These are phyloP conservation scores for Sebastes dallii DNA, from an alignment of 2,797 vertebrate species.

Conservation along the genomic window DNA sequence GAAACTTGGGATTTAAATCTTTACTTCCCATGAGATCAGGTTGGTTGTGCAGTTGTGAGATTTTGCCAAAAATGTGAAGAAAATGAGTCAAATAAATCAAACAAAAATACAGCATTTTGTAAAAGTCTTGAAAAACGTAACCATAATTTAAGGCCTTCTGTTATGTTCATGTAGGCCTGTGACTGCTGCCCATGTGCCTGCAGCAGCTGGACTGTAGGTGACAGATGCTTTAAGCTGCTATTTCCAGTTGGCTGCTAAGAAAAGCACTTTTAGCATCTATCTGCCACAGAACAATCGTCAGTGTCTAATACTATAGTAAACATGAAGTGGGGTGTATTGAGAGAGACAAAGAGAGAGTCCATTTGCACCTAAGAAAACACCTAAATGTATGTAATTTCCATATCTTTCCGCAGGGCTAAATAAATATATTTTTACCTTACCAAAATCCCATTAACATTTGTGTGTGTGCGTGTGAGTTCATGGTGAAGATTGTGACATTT, in stretches of 20 bases:
- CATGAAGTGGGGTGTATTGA: background rate
- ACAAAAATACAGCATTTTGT: background rate
- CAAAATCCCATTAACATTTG: background rate
- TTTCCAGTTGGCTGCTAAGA: conserved; percentile 39
- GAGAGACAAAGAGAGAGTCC: background rate
- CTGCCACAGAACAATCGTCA: conserved; percentile 29
- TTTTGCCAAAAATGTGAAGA: background rate
- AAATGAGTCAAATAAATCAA: background rate
- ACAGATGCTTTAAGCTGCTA: conserved; percentile 62
- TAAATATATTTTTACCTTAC: background rate
- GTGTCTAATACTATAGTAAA: background rate
- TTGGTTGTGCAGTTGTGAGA: background rate
- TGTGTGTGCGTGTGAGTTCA: background rate
- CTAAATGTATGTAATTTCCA: background rate
- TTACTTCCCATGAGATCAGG: no score
- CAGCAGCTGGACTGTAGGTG: conserved; percentile 57
- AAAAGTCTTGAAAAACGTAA: background rate
- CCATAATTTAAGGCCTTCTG: background rate
- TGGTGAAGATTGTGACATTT: conserved; percentile 32
- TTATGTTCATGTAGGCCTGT: conserved; percentile 1
- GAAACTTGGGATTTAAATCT: no score
- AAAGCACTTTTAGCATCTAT: conserved; percentile 39
- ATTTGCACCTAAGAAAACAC: background rate
- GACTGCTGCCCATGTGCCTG: conserved; percentile 2
- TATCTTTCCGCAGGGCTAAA: background rate